Evolutionary conservation across 2,113 vertebrate species (phyloP), one percentile per base, ranked within the genome.

Genomic region (Xerus inauris): DNA sequence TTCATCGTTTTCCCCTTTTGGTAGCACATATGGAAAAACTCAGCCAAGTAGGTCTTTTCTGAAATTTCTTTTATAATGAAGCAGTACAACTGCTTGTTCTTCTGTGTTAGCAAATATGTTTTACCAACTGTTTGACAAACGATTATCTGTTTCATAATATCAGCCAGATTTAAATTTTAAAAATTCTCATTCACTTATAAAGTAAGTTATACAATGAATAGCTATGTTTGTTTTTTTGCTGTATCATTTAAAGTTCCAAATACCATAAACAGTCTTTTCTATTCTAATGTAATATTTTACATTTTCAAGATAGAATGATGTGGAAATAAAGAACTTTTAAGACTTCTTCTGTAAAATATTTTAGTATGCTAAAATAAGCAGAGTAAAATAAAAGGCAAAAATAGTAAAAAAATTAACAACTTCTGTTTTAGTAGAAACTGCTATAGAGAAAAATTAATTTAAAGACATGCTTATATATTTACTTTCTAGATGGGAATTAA

Each of bases 11-110:
- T 95, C 99, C 99, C 83, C 99, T 99, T 87, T 98, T 99, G 98
- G 99, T 99, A 82, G 99, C 99, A 40, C 99, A 99, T 95, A 99
- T 99, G 99, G 99, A 99, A 98, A 99, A 99, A 96, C 99, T 99
- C 57, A 99, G 99, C 97, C 99, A 99, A 98, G 99, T 99, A 82
- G 98, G 99, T 35, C 87, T 30, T 28, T 65, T 85, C 71, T 77
- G 17, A 97, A 96, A 40, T 86, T 22, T 28, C 20, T 47, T 62
- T 64, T 89, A 28, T 90, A 91, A 5, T 71, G 49, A 97, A 9
- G 4, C 47, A 90, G 1, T 75, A 86, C 47, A 86, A 88, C 24
- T n/a, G 19, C 28, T 76, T 95, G 16, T 81, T 96, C 9, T 93
- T 94, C 47, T 80, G 1, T 35, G n/a, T 69, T 72, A 16, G 35